Evolutionary conservation across 2,888 invertebrate species (phyloP), one percentile per base, ranked within the genome.

Genomic region (Athrips mouffetella): DNA sequence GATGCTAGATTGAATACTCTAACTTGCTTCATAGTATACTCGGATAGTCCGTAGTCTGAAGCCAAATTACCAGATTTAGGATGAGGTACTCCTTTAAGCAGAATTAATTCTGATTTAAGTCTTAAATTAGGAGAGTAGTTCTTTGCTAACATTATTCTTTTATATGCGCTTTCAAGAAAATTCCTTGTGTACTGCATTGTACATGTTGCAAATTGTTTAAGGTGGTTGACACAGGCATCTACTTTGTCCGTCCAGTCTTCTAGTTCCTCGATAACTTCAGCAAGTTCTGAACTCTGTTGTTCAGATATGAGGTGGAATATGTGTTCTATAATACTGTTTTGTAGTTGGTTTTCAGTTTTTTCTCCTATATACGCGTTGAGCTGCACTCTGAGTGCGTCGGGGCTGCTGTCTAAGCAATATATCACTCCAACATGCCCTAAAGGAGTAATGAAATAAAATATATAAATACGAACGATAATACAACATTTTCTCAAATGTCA

Each of bases 391-490:
- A 76, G 51, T 40, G 62, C 65, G 51, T 73, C 76, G 13, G 79
- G 76, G 52, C 79, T 78, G 53, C 76, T 72, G 45, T 76, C 76
- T 51, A 77, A 59, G 51, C 77, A 77, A 44, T 62, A 72, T 0
- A 78, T 65, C n/a, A 64, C 53, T 30, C 78, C 78, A 30, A 59
- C 49, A 27, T 64, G 59, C 51, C 78, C 77, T 79, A n/a, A n/a
- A n/a, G n/a, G n/a, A n/a, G 66, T 4, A 66, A 69, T 57, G 18
- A 21, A 15, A n/a, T n/a, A n/a, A n/a, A n/a, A n/a, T n/a, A n/a
- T n/a, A n/a, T n/a, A n/a, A n/a, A n/a, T n/a, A n/a, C n/a, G n/a
- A n/a, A n/a, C n/a, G n/a, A n/a, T n/a, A 30, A 30, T 25, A 8
- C 25, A 25, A 6, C 25, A 4, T 4, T 30, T 30, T 30, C 30